Percentiles rank a stretch among this genome's conserved stretches.
Evolutionary conservation across 23 tunicate species (phyloP).

Genomic region (Trididemnum nubilum): DNA sequence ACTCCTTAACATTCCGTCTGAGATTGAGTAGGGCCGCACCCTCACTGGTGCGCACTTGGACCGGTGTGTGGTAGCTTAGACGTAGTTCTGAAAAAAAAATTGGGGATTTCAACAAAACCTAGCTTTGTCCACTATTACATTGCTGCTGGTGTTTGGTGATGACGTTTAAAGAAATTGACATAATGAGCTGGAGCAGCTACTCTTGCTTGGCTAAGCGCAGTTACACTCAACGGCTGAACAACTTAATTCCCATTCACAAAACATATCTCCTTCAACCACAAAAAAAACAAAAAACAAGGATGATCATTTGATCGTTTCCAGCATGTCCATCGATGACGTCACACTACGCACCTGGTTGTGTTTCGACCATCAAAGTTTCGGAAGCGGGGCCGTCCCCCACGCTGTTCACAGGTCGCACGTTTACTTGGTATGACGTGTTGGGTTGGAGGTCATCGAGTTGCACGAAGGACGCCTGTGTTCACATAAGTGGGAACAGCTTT

Average conservation of each 20-base stretch:
- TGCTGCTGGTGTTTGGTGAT: background rate
- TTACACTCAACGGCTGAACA: too few species aligned
- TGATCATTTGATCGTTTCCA: too few species aligned
- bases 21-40: slow-evolving; percentile 56
- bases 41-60: slow-evolving; percentile 84
- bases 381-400: slow-evolving; percentile 90
- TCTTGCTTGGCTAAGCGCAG: too few species aligned
- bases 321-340: too few species aligned
- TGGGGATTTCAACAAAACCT: background rate
- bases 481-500: too few species aligned
- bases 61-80: slow-evolving; percentile 77
- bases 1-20: slow-evolving; percentile 82
- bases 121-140: too few species aligned
- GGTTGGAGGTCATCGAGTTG: slow-evolving; percentile 63
- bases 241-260: too few species aligned
- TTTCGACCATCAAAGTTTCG: slow-evolving; percentile 65
- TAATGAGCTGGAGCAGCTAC: too few species aligned
- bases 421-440: slow-evolving; percentile 71
- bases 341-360: slow-evolving; percentile 98
- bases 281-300: too few species aligned
- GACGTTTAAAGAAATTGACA: background rate
- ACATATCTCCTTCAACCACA: too few species aligned
- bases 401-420: slow-evolving; percentile 69
- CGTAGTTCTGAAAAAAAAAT: slow-evolving; percentile 57
- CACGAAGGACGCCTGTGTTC: slow-evolving; percentile 32